phyloP scores from a whole-genome alignment of 2,113 vertebrate genomes.

The Festucalex cinctus region DNA sequence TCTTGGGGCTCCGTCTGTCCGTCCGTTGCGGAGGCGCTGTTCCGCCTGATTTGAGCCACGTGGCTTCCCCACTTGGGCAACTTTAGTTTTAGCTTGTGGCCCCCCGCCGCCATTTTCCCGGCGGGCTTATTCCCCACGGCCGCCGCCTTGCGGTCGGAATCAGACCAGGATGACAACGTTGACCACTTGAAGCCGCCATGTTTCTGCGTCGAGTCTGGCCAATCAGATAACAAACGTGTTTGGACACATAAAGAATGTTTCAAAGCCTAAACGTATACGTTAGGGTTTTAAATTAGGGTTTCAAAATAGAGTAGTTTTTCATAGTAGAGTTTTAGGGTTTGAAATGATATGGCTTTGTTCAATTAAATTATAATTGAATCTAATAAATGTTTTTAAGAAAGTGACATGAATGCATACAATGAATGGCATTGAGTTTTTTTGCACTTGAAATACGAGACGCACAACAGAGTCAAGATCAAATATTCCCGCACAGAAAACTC shows the following conservation, averaged over 20 bases:
- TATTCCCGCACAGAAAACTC: background rate
- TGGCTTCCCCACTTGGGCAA: background rate
- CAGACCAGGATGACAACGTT: background rate
- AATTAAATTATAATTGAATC: too few relatives aligned
- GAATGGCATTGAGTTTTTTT: too few relatives aligned
- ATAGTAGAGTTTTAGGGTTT: too few relatives aligned
- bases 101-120: background rate
- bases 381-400: too few relatives aligned
- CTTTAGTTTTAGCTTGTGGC: background rate
- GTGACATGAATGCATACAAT: too few relatives aligned
- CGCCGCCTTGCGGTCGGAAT: background rate
- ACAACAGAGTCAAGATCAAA: background rate
- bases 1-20: background rate
- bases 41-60: background rate
- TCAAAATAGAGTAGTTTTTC: too few relatives aligned
- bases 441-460: too few relatives aligned
- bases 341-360: too few relatives aligned
- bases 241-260: background rate
- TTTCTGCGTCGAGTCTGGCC: background rate
- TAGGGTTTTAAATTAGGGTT: background rate
- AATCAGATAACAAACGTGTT: background rate
- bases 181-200: background rate
- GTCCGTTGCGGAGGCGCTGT: background rate
- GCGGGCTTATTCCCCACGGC: background rate
- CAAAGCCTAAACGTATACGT: too few relatives aligned